phyloP scores from a whole-genome alignment of 1,140 invertebrate species.

The Halotydeus destructor region DNA sequence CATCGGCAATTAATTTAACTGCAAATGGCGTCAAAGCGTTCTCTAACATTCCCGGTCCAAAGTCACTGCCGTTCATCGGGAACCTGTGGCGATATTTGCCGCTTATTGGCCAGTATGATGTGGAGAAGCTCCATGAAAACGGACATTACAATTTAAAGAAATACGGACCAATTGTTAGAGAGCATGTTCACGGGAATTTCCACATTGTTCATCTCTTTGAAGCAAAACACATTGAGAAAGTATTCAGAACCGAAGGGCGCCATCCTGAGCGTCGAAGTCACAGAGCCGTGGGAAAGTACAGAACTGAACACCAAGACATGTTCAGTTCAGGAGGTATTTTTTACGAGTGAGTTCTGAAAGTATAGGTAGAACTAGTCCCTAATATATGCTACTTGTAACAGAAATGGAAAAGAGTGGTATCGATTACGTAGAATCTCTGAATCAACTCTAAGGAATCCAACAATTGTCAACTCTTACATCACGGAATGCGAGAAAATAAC shows the following conservation, averaged over 20 bases:
- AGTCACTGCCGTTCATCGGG: conserved; percentile 46
- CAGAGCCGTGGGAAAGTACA: conserved; percentile 50
- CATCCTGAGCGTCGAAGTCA: conserved; percentile 59
- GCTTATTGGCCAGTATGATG: conserved; percentile 36
- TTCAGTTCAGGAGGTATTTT: conserved; percentile 60
- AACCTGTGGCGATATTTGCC: conserved; percentile 58
- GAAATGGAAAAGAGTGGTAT: conserved; percentile 66
- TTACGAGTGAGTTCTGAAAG: conserved; percentile 44
- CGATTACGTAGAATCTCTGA: conserved; percentile 43
- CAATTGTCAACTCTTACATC: conserved; percentile 42
- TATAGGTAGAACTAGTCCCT: neutral
- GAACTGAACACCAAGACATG: conserved; percentile 41
- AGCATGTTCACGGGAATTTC: conserved; percentile 35
- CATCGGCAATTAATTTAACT: no score
- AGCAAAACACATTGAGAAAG: conserved; percentile 21
- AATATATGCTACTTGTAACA: conserved; percentile 21
- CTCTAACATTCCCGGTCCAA: conserved; percentile 46
- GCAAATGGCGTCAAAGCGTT: conserved; percentile 19
- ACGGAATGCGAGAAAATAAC: conserved; percentile 36
- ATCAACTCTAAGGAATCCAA: conserved; percentile 45
- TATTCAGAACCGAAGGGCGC: conserved; percentile 31
- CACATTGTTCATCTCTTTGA: conserved; percentile 23
- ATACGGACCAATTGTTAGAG: conserved; percentile 52
- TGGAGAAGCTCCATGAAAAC: conserved; percentile 41
- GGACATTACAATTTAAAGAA: conserved; percentile 32